Percentiles rank a stretch among this genome's conserved stretches.
Conservation (phyloP, 2,888 invertebrate species). For the Strigamia crassipes region DNA sequence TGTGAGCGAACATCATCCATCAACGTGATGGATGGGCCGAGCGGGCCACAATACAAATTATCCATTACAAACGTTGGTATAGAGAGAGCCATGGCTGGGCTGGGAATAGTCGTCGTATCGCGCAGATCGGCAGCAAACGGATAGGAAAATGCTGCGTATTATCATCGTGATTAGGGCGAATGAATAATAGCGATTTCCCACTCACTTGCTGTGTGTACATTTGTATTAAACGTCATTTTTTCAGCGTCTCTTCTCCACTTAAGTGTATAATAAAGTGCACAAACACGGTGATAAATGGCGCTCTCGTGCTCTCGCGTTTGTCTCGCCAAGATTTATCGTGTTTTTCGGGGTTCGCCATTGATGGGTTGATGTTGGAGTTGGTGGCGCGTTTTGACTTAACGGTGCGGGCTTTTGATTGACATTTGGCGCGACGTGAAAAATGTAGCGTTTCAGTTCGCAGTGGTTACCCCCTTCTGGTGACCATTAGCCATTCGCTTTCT, state of each 20-base stretch:
- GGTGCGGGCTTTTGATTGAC: not conserved
- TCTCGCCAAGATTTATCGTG: no score
- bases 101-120: conserved; percentile 39
- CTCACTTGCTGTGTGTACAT: not conserved
- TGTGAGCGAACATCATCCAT: conserved; percentile 48
- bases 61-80: conserved; percentile 48
- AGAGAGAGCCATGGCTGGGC: conserved; percentile 1
- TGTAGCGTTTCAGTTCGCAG: not conserved
- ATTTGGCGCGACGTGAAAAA: not conserved
- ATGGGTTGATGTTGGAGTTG: not conserved
- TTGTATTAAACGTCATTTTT: not conserved
- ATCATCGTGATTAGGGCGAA: not conserved
- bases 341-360: no score
- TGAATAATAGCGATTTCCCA: not conserved
- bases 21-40: conserved; percentile 50
- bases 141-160: not conserved
- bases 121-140: no score
- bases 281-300: not conserved
- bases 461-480: not conserved
- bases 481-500: not conserved
- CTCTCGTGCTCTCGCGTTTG: not conserved
- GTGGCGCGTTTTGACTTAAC: not conserved
- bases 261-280: not conserved
- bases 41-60: conserved; percentile 51
- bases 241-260: not conserved